These are phyloP conservation scores for Neomonachus schauinslandi DNA, from an alignment of 2,113 vertebrate genomes.

Conservation along the genomic window DNA sequence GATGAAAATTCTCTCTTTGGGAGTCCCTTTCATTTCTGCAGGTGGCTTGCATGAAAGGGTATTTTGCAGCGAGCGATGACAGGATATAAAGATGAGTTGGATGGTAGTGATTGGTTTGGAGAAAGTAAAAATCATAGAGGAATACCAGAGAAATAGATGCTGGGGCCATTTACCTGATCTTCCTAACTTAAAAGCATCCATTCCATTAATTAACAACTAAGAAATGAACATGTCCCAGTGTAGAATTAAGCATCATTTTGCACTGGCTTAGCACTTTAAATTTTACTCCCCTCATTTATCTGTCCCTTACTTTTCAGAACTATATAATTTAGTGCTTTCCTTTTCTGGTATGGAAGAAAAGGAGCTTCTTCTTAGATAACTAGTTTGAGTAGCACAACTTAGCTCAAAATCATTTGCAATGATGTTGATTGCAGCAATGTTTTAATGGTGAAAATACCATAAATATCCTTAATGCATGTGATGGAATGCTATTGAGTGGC, in stretches of 20 bases:
- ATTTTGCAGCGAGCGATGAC: neutral
- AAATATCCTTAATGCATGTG: neutral
- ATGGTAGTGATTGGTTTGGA: neutral
- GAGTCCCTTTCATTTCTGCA: neutral
- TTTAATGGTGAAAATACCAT: slow-evolving; percentile 1
- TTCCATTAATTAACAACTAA: neutral
- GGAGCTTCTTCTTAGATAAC: neutral
- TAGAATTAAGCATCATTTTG: neutral
- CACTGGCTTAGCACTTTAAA: neutral
- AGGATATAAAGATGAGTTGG: neutral
- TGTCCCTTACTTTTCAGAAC: neutral
- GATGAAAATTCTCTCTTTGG: neutral
- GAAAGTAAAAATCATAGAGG: neutral
- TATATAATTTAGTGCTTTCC: neutral
- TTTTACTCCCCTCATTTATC: neutral
- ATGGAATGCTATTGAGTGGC: neutral
- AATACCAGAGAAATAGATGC: neutral
- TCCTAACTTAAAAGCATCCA: neutral
- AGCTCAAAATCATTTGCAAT: neutral
- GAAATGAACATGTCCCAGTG: neutral
- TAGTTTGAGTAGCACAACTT: neutral
- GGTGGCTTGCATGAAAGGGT: neutral
- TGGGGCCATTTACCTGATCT: neutral
- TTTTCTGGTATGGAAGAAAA: slow-evolving; percentile 19
- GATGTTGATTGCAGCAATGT: neutral